Conservation (phyloP, 2,797 vertebrate genomes). For the Myripristis murdjan region DNA sequence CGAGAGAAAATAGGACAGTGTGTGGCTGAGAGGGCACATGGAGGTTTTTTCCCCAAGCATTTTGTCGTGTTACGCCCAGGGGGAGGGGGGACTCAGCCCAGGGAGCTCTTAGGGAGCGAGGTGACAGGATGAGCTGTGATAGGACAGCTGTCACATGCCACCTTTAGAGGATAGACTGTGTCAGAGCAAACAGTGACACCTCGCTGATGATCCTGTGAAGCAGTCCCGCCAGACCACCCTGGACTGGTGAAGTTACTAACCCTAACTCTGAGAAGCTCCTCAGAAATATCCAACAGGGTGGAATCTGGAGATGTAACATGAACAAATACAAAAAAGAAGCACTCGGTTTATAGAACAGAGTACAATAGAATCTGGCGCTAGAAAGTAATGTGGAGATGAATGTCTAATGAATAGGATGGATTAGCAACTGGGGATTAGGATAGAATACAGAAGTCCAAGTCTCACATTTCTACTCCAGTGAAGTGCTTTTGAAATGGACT, state of each 20-base stretch:
- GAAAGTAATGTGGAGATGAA: too few relatives aligned
- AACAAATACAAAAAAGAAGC: not conserved
- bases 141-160: constrained; percentile 61
- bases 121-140: constrained; percentile 62
- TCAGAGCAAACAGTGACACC: constrained; percentile 42
- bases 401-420: not conserved
- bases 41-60: constrained; percentile 41
- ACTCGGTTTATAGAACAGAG: not conserved
- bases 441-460: not conserved
- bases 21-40: constrained; percentile 48
- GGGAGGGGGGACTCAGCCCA: constrained; percentile 9
- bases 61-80: constrained; percentile 50
- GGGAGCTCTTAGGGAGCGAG: constrained; percentile 49
- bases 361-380: too few relatives aligned
- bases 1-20: constrained; percentile 26
- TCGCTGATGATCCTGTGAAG: constrained; percentile 55
- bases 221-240: constrained; percentile 42
- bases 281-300: not conserved
- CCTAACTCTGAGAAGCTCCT: not conserved
- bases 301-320: not conserved
- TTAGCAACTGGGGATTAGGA: not conserved
- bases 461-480: not conserved
- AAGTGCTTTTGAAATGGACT: not conserved
- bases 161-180: constrained; percentile 61
- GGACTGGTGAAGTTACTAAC: constrained; percentile 26